Conservation (phyloP, 1,140 invertebrate genomes). For the Drosophila gunungcola region DNA sequence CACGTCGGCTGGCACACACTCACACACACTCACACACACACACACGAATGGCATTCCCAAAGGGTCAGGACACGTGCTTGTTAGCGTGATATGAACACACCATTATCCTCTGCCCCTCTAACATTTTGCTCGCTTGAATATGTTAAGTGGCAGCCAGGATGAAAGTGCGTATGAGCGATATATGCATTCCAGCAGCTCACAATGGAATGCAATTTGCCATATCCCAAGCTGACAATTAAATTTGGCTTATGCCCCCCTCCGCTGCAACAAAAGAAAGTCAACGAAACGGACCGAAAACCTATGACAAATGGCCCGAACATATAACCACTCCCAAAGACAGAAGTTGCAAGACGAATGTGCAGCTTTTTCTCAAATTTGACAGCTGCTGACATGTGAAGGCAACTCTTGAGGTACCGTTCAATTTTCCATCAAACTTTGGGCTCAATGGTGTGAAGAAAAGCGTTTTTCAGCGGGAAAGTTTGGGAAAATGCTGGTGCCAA, state of each 20-base stretch:
- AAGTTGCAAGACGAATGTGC: conserved; percentile 54
- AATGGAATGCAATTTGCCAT: conserved; percentile 56
- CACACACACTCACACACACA: conserved; percentile 1
- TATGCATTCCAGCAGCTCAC: conserved; percentile 29
- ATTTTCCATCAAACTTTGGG: conserved; percentile 28
- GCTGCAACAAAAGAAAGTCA: conserved; percentile 30
- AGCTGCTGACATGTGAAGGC: conserved; percentile 50
- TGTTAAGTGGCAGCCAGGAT: conserved; percentile 59
- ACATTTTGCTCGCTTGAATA: conserved; percentile 41
- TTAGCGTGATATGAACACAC: conserved; percentile 48
- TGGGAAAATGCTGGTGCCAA: conserved; percentile 23
- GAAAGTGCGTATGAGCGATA: conserved; percentile 65
- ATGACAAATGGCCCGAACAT: conserved; percentile 43
- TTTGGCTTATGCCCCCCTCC: conserved; percentile 1
- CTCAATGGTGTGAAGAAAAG: conserved; percentile 30
- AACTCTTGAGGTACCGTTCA: conserved; percentile 7
- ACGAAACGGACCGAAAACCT: conserved; percentile 17
- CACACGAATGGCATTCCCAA: conserved; percentile 5
- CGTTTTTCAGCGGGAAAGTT: conserved; percentile 32
- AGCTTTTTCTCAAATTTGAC: conserved; percentile 53
- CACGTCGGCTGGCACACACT: conserved; percentile 9
- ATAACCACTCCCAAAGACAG: conserved; percentile 16
- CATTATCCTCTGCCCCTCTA: neutral
- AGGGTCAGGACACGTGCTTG: conserved; percentile 43
- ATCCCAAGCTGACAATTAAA: conserved; percentile 36